Evolutionary conservation across 2,113 vertebrate species (phyloP).

Genomic region (Ailuropoda melanoleuca): DNA sequence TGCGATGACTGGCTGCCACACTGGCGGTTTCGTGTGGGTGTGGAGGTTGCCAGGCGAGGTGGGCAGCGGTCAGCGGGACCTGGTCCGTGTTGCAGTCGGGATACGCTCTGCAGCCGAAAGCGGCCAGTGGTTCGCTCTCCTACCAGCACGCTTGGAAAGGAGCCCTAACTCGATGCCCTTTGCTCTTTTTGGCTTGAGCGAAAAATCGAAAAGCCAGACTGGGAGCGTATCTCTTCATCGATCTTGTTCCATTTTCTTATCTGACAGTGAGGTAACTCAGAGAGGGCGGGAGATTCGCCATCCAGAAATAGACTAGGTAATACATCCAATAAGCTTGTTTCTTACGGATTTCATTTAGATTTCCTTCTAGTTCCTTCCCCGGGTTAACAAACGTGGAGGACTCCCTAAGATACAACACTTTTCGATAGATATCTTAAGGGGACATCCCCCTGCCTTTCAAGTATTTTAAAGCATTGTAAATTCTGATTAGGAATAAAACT

Average conservation of each 20-base stretch:
- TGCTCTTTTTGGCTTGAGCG: neutral
- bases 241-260: constrained; percentile 67
- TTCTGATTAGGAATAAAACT: neutral
- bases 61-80: neutral
- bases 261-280: constrained; percentile 67
- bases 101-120: neutral
- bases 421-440: neutral
- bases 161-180: neutral
- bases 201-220: constrained; percentile 59
- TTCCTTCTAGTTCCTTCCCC: neutral
- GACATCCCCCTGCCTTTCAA: neutral
- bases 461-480: constrained; percentile 16
- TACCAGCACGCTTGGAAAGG: neutral
- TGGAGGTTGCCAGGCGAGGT: constrained; percentile 43
- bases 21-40: constrained; percentile 46
- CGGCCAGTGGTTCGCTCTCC: constrained; percentile 23
- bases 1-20: constrained; percentile 19
- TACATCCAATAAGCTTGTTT: constrained; percentile 39
- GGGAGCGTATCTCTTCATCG: neutral
- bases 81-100: neutral
- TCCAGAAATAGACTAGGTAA: constrained; percentile 70
- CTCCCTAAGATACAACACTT: neutral
- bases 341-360: constrained; percentile 44
- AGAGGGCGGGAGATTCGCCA: constrained; percentile 62
- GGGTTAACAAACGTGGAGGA: neutral